Evolutionary conservation across 1,140 invertebrate species (phyloP).

Genomic region (Leptestheria dahalacensis): DNA sequence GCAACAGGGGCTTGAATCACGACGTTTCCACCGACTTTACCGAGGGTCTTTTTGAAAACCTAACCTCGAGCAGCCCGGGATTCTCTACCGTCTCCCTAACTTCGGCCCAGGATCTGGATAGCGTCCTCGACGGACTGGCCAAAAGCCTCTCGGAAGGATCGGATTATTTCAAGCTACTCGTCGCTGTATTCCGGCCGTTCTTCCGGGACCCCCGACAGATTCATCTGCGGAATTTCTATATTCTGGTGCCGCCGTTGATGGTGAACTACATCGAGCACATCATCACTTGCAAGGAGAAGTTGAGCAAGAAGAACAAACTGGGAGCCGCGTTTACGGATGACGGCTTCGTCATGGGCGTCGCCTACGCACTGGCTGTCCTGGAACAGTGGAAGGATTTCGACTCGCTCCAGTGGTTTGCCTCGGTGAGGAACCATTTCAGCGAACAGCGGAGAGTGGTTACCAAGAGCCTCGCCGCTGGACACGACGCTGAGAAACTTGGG

Average conservation of each 20-base stretch:
- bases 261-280: constrained; percentile 91
- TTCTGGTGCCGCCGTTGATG: constrained; percentile 84
- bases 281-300: constrained; percentile 79
- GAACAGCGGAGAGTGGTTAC: constrained; percentile 25
- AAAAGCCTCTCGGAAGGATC: constrained; percentile 83
- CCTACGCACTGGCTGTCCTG: constrained; percentile 48
- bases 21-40: constrained; percentile 28
- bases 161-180: constrained; percentile 82
- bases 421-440: constrained; percentile 42
- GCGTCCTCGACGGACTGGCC: constrained; percentile 57
- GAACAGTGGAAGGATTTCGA: constrained; percentile 65
- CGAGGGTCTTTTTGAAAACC: constrained; percentile 1
- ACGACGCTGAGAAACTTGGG: constrained; percentile 64
- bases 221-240: constrained; percentile 85
- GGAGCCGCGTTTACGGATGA: constrained; percentile 91
- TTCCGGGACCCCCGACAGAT: constrained; percentile 72
- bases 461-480: constrained; percentile 13
- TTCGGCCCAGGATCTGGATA: constrained; percentile 55
- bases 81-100: constrained; percentile 42
- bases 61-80: constrained; percentile 17
- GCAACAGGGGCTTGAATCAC: constrained; percentile 25
- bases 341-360: constrained; percentile 85
- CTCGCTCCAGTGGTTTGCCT: constrained; percentile 89
- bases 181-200: constrained; percentile 80
- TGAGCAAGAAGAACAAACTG: constrained; percentile 65